phyloP scores from a whole-genome alignment of 2,797 vertebrate genomes.

The Coluber constrictor region DNA sequence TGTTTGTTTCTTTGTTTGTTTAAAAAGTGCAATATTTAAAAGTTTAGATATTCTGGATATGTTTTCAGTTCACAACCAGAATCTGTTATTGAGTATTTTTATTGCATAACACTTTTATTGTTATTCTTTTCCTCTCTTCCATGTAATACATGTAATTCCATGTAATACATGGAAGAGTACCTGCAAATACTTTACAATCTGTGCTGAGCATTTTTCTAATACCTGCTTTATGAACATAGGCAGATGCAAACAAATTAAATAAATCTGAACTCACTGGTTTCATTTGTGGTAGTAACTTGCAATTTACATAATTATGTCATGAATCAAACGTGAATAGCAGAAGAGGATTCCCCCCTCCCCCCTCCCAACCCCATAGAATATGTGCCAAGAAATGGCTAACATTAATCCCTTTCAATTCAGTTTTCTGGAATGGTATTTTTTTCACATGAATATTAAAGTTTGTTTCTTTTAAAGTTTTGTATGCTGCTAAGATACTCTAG shows the following conservation, averaged over 20 bases:
- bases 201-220: constrained; percentile 8
- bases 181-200: constrained; percentile 12
- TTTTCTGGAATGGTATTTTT: constrained; percentile 6
- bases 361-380: neutral
- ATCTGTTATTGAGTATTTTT: neutral
- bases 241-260: constrained; percentile 16
- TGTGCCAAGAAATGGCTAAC: neutral
- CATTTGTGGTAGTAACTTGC: neutral
- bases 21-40: neutral
- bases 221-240: constrained; percentile 21
- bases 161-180: too few relatives aligned
- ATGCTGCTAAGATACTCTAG: constrained; percentile 18
- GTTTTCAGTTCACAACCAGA: constrained; percentile 21
- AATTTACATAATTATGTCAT: constrained; percentile 14
- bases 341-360: neutral
- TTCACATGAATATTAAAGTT: neutral
- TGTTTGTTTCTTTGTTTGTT: neutral
- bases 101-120: neutral
- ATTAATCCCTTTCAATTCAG: constrained; percentile 9
- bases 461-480: neutral
- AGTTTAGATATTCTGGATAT: neutral
- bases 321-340: constrained; percentile 16
- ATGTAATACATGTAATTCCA: neutral
- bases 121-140: fast-evolving
- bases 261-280: neutral